Conservation (phyloP, 2,113 vertebrate genomes). For the Fulica atra region DNA sequence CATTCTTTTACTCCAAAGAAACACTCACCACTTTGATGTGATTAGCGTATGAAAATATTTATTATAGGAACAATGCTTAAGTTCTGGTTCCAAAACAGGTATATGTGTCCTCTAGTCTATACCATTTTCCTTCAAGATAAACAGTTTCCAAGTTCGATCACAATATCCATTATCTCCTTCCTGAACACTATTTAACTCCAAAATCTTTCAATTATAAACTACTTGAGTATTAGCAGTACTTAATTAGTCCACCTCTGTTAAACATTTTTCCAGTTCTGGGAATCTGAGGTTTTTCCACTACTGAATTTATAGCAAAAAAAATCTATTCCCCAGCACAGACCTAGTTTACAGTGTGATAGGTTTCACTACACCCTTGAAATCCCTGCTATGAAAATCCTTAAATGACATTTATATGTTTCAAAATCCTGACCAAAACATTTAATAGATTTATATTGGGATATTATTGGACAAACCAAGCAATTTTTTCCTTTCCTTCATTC, state of each 20-base stretch:
- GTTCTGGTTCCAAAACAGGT: neutral
- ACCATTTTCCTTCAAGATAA: neutral
- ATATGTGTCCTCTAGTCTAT: neutral
- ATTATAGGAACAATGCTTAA: neutral
- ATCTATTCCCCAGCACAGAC: neutral
- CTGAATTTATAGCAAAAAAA: neutral
- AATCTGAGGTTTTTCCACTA: neutral
- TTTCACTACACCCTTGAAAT: neutral
- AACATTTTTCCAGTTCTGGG: neutral
- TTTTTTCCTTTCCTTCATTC: neutral
- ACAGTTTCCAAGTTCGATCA: neutral
- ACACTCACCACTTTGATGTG: neutral
- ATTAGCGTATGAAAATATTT: constrained; percentile 12
- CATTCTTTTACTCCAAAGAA: neutral
- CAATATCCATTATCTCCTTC: neutral
- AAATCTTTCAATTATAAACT: neutral
- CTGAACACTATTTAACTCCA: neutral
- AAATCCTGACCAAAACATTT: neutral
- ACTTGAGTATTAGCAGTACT: neutral
- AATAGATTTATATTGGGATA: neutral
- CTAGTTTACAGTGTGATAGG: neutral
- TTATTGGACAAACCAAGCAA: neutral
- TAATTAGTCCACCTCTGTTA: neutral
- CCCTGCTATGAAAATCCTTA: neutral
- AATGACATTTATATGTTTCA: neutral